Evolutionary conservation across 2,113 vertebrate genomes (phyloP), one percentile per base, ranked within the genome.

Genomic region (Benitochromis conjunctus): DNA sequence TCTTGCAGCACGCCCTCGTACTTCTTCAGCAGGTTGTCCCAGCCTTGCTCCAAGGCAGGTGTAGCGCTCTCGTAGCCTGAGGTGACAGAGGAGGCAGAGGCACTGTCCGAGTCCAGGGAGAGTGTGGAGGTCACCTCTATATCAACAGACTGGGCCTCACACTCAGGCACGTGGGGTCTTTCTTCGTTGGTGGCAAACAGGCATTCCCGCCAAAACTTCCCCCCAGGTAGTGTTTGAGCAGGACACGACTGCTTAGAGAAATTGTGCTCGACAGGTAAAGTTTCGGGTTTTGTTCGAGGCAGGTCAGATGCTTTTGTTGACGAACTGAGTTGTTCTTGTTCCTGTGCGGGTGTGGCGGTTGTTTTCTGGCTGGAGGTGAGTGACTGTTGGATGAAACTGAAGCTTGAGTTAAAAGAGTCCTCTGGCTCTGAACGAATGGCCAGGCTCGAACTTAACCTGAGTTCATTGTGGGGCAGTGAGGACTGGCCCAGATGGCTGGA

Each of bases 311-410:
- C 71, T 83, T 84, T 82, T 24, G 71, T 46, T 10, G 31, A 29
- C 10, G 38, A 55, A 19, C 29, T 66, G 4, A 66, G 21, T 86
- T 88, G 85, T 71, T 92, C 46, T 36, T 66, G 54, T 13, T 82
- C 83, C 29, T 1, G 56, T 48, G 43, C 14, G 18, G 77, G 19
- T 21, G 78, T 14, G 12, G 87, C 26, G 38, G 71, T 34, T 11
- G 92, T 62, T 41, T 36, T 82, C 84, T 80, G 91, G 29, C 60
- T 83, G 0, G 12, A 92, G 69, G 86, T 89, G 9, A 98, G 90
- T 1, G 97, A 98, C 58, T 97, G 95, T 51, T 92, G 96, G 83
- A 99, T 99, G 91, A 99, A 99, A 90, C 97, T 98, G 80, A 99
- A 99, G 90, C 91, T 97, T 57, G 98, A 99, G 86, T 89, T 95